Evolutionary conservation across 2,113 vertebrate genomes (phyloP).

Genomic region (Hippocampus mohnikei): DNA sequence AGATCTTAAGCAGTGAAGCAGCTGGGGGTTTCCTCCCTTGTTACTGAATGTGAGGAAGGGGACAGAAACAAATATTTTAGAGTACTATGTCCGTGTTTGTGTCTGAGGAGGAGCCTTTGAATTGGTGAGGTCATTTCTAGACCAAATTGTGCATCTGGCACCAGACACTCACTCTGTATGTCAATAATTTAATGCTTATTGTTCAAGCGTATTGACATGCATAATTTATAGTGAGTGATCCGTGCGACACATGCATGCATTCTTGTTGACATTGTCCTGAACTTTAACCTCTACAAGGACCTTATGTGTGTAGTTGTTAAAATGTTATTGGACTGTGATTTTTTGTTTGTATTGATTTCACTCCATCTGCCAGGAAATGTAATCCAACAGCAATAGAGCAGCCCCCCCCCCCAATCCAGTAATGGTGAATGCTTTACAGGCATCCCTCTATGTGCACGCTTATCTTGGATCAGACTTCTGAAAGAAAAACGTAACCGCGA

Average conservation of each 20-base stretch:
- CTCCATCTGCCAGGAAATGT: slow-evolving; percentile 39
- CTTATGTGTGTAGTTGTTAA: slow-evolving; percentile 6
- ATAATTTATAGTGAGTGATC: slow-evolving; percentile 18
- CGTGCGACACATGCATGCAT: background rate
- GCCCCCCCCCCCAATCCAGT: slow-evolving; percentile 7
- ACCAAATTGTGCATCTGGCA: background rate
- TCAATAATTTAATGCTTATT: background rate
- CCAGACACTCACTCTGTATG: slow-evolving; percentile 6
- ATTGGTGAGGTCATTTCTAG: background rate
- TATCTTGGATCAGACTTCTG: background rate
- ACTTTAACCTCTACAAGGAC: slow-evolving; percentile 20
- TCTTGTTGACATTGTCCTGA: background rate
- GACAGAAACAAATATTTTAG: slow-evolving; percentile 42
- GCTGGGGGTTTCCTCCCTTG: slow-evolving; percentile 9
- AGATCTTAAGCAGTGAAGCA: slow-evolving; percentile 21
- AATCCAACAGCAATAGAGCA: slow-evolving; percentile 30
- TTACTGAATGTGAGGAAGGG: no score
- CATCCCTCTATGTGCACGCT: slow-evolving; percentile 7
- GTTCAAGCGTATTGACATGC: slow-evolving; percentile 5
- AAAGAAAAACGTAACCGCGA: background rate
- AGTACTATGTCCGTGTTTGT: slow-evolving; percentile 20
- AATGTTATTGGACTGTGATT: slow-evolving; percentile 20
- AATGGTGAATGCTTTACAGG: background rate
- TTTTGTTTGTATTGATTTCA: slow-evolving; percentile 44
- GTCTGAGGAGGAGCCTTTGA: slow-evolving; percentile 19